Evolutionary conservation across 2,888 invertebrate genomes (phyloP), one percentile per base, ranked within the genome.

Genomic region (Drosophila borborema): DNA sequence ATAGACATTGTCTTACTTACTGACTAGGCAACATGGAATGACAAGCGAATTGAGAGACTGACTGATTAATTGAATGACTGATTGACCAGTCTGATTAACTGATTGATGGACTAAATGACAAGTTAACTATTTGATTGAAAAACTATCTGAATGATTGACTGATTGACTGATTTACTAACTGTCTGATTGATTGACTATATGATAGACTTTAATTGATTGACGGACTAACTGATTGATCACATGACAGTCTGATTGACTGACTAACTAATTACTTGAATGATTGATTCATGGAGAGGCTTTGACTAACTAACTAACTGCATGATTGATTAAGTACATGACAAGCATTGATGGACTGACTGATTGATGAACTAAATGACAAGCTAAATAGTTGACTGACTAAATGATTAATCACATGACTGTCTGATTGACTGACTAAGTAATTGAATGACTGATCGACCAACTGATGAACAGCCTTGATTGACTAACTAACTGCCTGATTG

Each of bases 91-190:
- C 58, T 34, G 34, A 34, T 1, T 34, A 2, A 0, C 36, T 38
- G 41, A 31, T 23, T 51, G 49, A 49, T 16, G 55, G 58, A 69
- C 36, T 34, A 16, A 9, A 3, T 14, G 38, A 38, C 38, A 5
- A 38, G 5, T 3, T 14, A 5, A 38, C 14, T n/a, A 6, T n/a
- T 0, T 49, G n/a, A 31, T 12, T 54, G 53, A 40, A 16, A 55
- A 59, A 58, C 31, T 23, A 51, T 41, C 18, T 23, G 38, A 48
- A 16, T 18, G 23, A 48, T 9, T 20, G 49, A 56, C 20, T 20
- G 20, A 20, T 43, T 41, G 3, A 38, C 0, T 43, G 9, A 43
- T 10, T 10, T 36, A 36, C 58, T 36, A 12, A 36, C 12, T 3
- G 4, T 0, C 36, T 3, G 18, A 18, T 18, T 23, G 38, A 43